Evolutionary conservation across 2,797 vertebrate species (phyloP).

Genomic region (Peromyscus attwateri): DNA sequence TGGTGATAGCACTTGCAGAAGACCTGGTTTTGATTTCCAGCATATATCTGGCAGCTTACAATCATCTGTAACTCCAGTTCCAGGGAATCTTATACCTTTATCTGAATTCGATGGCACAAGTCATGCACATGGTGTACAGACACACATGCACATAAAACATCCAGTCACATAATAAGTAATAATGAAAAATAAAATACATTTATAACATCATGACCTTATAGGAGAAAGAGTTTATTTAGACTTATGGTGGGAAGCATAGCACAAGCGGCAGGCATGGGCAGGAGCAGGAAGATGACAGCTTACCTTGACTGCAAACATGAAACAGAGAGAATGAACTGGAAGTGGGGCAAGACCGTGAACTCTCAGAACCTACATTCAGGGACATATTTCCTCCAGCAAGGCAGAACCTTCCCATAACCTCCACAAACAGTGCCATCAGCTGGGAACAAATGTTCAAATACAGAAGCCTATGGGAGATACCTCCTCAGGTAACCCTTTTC

Average conservation of each 20-base stretch:
- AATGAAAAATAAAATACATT: neutral
- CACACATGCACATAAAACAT: neutral
- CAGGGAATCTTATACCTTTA: neutral
- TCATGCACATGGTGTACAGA: neutral
- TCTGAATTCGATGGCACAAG: neutral
- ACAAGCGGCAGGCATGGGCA: neutral
- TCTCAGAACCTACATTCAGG: neutral
- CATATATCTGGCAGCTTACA: neutral
- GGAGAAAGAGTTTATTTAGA: neutral
- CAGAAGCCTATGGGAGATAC: neutral
- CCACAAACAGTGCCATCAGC: neutral
- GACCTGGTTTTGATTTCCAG: neutral
- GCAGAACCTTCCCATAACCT: neutral
- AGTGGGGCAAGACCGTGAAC: neutral
- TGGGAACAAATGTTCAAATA: neutral
- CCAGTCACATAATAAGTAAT: neutral
- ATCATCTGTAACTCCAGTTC: neutral
- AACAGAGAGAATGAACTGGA: neutral
- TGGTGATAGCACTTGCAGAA: neutral
- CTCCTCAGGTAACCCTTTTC: neutral
- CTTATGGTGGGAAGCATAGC: neutral
- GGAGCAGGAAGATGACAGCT: neutral
- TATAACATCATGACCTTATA: neutral
- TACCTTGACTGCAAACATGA: neutral
- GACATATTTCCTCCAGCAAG: neutral